Percentiles rank a stretch among this genome's conserved stretches.
phyloP scores from a whole-genome alignment of 2,888 invertebrate genomes.

The Ariolimax columbianus region DNA sequence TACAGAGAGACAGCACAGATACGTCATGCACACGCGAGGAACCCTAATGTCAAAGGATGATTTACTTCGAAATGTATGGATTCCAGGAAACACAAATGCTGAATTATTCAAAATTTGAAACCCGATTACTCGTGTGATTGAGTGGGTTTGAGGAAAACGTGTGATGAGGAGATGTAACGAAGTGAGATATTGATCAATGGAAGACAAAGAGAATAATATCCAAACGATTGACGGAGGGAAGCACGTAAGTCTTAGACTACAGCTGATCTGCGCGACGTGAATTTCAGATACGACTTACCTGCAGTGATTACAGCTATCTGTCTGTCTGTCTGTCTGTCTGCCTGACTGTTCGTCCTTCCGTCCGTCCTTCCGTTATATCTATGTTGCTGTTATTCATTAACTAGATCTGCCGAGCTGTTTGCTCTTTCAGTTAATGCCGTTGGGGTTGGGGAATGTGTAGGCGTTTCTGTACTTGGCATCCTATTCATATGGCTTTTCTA shows the following conservation, averaged over 20 bases:
- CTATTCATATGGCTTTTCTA: too few species aligned
- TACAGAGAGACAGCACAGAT: neutral
- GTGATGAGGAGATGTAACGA: too few species aligned
- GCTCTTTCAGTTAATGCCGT: neutral
- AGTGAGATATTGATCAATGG: too few species aligned
- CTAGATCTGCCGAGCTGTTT: too few species aligned
- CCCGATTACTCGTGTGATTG: neutral
- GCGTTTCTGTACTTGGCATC: too few species aligned
- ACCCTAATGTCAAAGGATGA: neutral
- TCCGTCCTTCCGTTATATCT: neutral
- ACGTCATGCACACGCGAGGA: neutral
- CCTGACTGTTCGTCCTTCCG: too few species aligned
- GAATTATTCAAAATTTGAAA: neutral
- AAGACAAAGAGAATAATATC: too few species aligned
- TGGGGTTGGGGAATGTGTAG: too few species aligned
- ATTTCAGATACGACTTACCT: too few species aligned
- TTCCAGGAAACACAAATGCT: neutral
- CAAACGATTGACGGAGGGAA: too few species aligned
- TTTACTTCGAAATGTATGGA: neutral
- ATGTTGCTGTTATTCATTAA: neutral
- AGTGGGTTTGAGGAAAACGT: neutral
- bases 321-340: constrained; percentile 14
- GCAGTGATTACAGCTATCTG: constrained; percentile 15
- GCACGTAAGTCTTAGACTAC: too few species aligned
- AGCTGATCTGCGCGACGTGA: too few species aligned